Evolutionary conservation across 2,113 vertebrate species (phyloP).

Genomic region (Menura novaehollandiae): DNA sequence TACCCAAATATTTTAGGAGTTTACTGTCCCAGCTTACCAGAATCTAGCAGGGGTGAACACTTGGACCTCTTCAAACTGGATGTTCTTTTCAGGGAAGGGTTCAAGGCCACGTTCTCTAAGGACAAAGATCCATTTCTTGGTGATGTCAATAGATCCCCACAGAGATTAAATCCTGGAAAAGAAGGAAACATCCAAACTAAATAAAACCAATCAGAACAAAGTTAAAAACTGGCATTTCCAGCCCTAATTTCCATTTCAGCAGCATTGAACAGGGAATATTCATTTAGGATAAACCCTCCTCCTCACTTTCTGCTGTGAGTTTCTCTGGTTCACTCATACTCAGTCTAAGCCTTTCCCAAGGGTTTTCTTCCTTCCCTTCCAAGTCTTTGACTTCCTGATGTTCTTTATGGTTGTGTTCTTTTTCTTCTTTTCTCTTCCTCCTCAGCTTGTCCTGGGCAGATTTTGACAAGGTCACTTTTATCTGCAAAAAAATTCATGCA

Average conservation of each 20-base stretch:
- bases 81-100: slow-evolving; percentile 69
- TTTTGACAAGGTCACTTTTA: slow-evolving; percentile 74
- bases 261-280: neutral
- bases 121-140: slow-evolving; percentile 31
- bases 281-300: neutral
- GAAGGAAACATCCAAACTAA: neutral
- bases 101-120: slow-evolving; percentile 60
- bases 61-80: slow-evolving; percentile 73
- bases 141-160: slow-evolving; percentile 41
- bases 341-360: slow-evolving; percentile 69
- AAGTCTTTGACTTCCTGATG: slow-evolving; percentile 44
- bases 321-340: slow-evolving; percentile 62
- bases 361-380: slow-evolving; percentile 70
- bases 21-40: slow-evolving; percentile 7
- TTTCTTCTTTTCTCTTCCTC: slow-evolving; percentile 72
- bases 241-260: neutral
- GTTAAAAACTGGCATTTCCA: neutral
- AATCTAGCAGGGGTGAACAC: slow-evolving; percentile 17
- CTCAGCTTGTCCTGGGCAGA: slow-evolving; percentile 78
- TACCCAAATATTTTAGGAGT: neutral
- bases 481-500: slow-evolving; percentile 50
- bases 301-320: slow-evolving; percentile 64
- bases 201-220: neutral
- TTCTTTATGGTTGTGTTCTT: slow-evolving; percentile 32
- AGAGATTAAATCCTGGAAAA: slow-evolving; percentile 64